A percentile compares a stretch with the other conserved stretches of the same genome.
These are phyloP conservation scores for Molossus alvarezi DNA, from an alignment of 2,797 vertebrate genomes.

Conservation along the genomic window DNA sequence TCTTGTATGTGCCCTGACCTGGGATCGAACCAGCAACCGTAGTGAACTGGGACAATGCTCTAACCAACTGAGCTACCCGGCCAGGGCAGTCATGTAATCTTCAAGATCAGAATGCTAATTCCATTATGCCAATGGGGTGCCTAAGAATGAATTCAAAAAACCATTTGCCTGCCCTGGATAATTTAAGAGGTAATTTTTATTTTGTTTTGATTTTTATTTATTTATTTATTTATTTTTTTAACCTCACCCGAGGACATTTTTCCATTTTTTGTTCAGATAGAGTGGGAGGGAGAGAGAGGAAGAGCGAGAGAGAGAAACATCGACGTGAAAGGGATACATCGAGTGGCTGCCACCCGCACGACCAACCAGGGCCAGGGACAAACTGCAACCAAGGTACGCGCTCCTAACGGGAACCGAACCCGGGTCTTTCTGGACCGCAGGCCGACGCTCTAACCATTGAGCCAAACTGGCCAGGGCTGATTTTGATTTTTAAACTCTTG, in stretches of 20 bases:
- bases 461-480: background rate
- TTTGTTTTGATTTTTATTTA: slow-evolving; percentile 32
- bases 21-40: background rate
- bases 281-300: no score
- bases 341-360: no score
- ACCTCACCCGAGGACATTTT: no score
- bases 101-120: slow-evolving; percentile 51
- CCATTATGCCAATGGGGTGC: background rate
- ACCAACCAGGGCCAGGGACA: no score
- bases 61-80: background rate
- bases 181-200: slow-evolving; percentile 52
- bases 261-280: no score
- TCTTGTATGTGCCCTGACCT: background rate
- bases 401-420: no score
- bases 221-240: no score
- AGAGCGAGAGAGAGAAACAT: no score
- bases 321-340: no score
- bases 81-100: background rate
- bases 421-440: no score
- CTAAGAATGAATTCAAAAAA: slow-evolving; percentile 60
- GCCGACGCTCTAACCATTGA: no score
- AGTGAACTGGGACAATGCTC: background rate
- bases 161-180: background rate
- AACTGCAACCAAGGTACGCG: no score
- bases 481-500: slow-evolving; percentile 53